These are phyloP conservation scores for Bombylius major DNA, from an alignment of 2,888 invertebrate species.

Conservation along the genomic window DNA sequence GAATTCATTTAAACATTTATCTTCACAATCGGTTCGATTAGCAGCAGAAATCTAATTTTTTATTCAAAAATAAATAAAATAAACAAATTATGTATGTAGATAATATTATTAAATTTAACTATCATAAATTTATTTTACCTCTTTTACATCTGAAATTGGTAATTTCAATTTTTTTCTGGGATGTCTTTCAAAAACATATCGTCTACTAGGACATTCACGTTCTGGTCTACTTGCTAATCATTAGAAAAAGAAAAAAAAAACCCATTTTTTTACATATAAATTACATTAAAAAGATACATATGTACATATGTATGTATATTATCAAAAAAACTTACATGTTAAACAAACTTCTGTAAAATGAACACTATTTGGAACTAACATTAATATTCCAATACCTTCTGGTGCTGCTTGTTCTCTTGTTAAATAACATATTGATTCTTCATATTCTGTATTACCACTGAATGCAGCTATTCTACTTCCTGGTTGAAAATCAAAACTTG, in stretches of 20 bases:
- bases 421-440: conserved; percentile 77
- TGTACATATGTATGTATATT: too few species aligned
- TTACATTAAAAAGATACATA: not conserved
- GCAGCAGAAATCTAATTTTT: conserved; percentile 46
- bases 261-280: not conserved
- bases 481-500: conserved; percentile 83
- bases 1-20: conserved; percentile 78
- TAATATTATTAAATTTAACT: not conserved
- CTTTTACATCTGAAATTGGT: conserved; percentile 68
- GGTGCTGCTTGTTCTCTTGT: conserved; percentile 76
- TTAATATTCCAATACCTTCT: conserved; percentile 79
- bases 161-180: conserved; percentile 72
- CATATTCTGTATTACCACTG: conserved; percentile 69
- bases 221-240: conserved; percentile 65
- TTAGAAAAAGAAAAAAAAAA: too few species aligned
- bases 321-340: conserved; percentile 52
- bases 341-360: conserved; percentile 84
- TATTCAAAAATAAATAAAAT: not conserved
- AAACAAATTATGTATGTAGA: not conserved
- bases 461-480: conserved; percentile 74
- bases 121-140: conserved; percentile 38
- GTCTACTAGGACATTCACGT: conserved; percentile 75
- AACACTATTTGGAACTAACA: conserved; percentile 77
- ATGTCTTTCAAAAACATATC: conserved; percentile 80
- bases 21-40: conserved; percentile 81